phyloP scores from a whole-genome alignment of 2,888 invertebrate species.

The Spisula subtruncata region DNA sequence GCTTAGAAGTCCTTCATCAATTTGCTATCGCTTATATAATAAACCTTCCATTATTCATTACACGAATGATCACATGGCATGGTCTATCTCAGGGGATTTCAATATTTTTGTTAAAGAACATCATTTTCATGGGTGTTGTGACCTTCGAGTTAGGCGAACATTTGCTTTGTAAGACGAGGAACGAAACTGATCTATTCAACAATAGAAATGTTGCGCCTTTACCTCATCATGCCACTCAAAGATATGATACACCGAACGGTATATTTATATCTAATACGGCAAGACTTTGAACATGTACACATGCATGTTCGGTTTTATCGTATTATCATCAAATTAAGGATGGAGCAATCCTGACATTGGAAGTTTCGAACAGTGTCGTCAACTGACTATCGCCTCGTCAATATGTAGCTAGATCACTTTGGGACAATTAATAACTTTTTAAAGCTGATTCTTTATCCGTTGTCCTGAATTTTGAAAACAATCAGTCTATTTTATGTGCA shows the following conservation, averaged over 20 bases:
- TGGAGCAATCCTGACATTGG: no score
- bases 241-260: background rate
- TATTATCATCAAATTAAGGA: no score
- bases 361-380: no score
- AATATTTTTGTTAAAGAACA: constrained; percentile 90
- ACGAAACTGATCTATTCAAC: background rate
- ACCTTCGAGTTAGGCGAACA: constrained; percentile 82
- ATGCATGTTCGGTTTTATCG: no score
- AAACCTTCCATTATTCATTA: constrained; percentile 89
- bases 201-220: background rate
- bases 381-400: no score
- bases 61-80: constrained; percentile 89
- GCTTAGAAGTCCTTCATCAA: constrained; percentile 86
- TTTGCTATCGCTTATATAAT: constrained; percentile 89
- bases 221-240: background rate
- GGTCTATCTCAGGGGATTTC: constrained; percentile 88
- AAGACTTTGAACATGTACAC: no score
- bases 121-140: constrained; percentile 88
- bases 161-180: constrained; percentile 77
- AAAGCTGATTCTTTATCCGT: no score
- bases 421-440: no score
- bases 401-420: no score
- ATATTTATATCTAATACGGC: background rate
- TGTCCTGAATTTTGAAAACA: no score
- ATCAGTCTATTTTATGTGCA: no score